Evolutionary conservation across 2,113 vertebrate species (phyloP), one percentile per base, ranked within the genome.

Genomic region (Egretta garzetta): DNA sequence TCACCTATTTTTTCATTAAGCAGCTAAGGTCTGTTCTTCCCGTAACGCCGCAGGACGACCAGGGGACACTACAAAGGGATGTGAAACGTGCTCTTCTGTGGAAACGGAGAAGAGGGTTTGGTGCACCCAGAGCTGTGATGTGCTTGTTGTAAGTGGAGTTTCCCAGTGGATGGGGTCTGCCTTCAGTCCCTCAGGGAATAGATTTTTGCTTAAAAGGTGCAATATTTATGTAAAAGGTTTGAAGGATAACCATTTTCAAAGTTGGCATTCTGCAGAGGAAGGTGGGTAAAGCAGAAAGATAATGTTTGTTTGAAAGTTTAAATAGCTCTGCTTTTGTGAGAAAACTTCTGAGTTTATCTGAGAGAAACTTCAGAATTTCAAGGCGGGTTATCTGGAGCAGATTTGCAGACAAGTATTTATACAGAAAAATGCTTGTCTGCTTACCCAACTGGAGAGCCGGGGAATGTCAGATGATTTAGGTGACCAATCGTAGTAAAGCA

Each of bases 1-100:
- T 66, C 7, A 13, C 71, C 89, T 95, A 83, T 93, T 95, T 97
- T 93, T 96, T 88, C 95, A 96, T 95, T 87, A 94, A 79, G 83
- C 8, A 4, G 18, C 39, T 81, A 77, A 86, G 74, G 43, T 86
- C 88, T 88, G 71, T 75, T 74, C 64, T 95, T 92, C 39, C 53
- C 18, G 1, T 67, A 72, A 35, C 0, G 28, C 53, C 1, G 6
- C 70, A n/a, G 70, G 81, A 86, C 2, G 14, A 14, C 50, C 27
- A 93, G 60, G 47, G 50, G 39, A 11, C 62, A 63, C 58, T 88
- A 35, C 77, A 90, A n/a, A 76, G 70, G 39, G 53, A 88, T 56
- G 43, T 6, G 53, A 70, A 90, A 70, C 0, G 2, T 1, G 0
- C 24, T 84, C 5, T 45, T 27, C 49, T 8, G 12, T 1, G 19